Conservation (phyloP, 2,113 vertebrate species). For the Reinhardtius hippoglossoides region DNA sequence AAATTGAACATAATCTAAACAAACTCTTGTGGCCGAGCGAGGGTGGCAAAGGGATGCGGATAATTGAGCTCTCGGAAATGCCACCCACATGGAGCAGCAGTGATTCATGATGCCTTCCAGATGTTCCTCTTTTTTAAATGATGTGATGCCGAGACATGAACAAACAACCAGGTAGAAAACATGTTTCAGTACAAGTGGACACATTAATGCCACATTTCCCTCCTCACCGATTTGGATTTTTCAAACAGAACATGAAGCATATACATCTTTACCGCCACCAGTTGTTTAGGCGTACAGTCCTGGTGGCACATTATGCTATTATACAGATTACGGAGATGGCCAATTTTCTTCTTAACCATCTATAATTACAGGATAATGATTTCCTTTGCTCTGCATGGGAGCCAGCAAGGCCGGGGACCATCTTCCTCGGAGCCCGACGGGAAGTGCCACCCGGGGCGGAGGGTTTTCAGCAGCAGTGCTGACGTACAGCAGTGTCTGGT, state of each 20-base stretch:
- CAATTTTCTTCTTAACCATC: slow-evolving; percentile 49
- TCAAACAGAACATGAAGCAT: not conserved
- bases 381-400: slow-evolving; percentile 62
- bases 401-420: slow-evolving; percentile 23
- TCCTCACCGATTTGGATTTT: not conserved
- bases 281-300: slow-evolving; percentile 25
- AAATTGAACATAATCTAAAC: slow-evolving; percentile 23
- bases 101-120: slow-evolving; percentile 72
- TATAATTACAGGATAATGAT: slow-evolving; percentile 69
- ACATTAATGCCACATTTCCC: not conserved
- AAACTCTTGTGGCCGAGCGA: slow-evolving; percentile 26
- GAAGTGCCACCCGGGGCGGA: slow-evolving; percentile 29
- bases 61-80: slow-evolving; percentile 66
- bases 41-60: slow-evolving; percentile 51
- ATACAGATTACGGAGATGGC: slow-evolving; percentile 52
- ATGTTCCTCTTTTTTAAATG: slow-evolving; percentile 51
- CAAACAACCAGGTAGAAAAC: slow-evolving; percentile 55
- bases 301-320: slow-evolving; percentile 42
- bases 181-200: not conserved
- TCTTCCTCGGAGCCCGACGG: slow-evolving; percentile 41
- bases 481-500: not conserved
- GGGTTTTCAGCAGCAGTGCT: not conserved
- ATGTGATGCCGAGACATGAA: slow-evolving; percentile 42
- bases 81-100: slow-evolving; percentile 67
- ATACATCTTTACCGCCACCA: not conserved